Evolutionary conservation across 92 coral and sea anemone genomes (phyloP).

Genomic region (Phenganax marumi): DNA sequence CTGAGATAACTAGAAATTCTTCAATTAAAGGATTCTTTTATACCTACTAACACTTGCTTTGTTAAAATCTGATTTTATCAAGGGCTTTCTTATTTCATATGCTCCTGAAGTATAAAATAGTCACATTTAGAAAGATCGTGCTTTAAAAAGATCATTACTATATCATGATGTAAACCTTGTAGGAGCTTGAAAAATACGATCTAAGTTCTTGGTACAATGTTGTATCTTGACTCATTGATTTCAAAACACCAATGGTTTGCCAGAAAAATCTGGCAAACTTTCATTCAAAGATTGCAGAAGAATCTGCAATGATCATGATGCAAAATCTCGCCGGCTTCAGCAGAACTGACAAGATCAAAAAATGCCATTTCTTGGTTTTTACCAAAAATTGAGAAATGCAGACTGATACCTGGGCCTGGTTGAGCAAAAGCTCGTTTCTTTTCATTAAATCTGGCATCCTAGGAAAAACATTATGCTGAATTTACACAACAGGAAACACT

Average conservation of each 20-base stretch:
- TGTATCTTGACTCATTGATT: no score
- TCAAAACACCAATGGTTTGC: no score
- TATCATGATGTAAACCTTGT: neutral
- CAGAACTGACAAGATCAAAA: neutral
- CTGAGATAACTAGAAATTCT: neutral
- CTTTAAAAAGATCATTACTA: neutral
- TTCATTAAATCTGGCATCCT: constrained; percentile 23
- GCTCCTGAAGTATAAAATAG: constrained; percentile 49
- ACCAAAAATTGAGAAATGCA: neutral
- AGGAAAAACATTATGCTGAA: neutral
- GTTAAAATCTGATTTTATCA: constrained; percentile 70
- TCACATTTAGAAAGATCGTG: neutral
- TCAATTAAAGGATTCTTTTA: neutral
- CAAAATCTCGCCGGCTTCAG: no score
- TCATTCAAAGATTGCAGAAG: no score
- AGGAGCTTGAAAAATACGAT: no score
- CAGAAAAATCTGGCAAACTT: no score
- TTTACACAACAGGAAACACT: neutral
- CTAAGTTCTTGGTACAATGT: no score
- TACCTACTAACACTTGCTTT: constrained; percentile 84
- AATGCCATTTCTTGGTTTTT: neutral
- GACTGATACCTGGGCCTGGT: constrained; percentile 29
- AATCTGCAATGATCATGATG: no score
- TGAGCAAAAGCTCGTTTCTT: constrained; percentile 12
- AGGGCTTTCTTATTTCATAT: constrained; percentile 58